Percentiles rank a stretch among this genome's conserved stretches.
Conservation (phyloP, 2,888 invertebrate genomes). For the Trichogramma dendrolimi region DNA sequence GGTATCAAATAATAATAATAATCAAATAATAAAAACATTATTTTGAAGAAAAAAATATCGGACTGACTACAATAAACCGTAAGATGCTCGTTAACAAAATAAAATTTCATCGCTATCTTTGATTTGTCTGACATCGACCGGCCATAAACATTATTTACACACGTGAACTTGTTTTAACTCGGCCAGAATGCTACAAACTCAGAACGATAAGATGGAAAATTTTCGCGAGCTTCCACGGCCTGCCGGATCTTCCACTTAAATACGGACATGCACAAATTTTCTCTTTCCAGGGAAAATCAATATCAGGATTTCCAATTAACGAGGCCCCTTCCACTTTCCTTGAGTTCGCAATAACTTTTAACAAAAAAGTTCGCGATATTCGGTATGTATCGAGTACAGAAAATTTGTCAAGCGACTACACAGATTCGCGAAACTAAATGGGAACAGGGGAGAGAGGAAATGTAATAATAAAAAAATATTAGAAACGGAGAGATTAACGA, state of each 20-base stretch:
- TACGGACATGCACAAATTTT: conserved; percentile 1
- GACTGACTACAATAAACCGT: conserved; percentile 33
- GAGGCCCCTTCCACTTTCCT: no score
- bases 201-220: background rate
- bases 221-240: background rate
- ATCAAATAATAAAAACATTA: conserved; percentile 11
- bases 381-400: conserved; percentile 44
- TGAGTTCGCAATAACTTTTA: background rate
- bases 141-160: conserved; percentile 1
- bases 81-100: background rate
- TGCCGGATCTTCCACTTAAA: conserved; percentile 8
- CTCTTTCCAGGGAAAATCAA: no score
- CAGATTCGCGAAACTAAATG: conserved; percentile 30
- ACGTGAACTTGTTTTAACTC: background rate
- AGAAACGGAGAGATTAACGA: no score
- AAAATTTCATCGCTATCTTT: background rate
- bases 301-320: no score
- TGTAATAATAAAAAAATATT: background rate
- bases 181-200: background rate
- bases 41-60: conserved; percentile 35
- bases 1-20: background rate
- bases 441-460: conserved; percentile 8
- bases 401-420: conserved; percentile 26
- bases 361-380: conserved; percentile 26
- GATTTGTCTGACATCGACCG: background rate